A percentile compares a stretch with the other conserved stretches of the same genome.
These are phyloP conservation scores for Latrodectus geometricus DNA, from an alignment of 1,140 invertebrate species.

Conservation along the genomic window DNA sequence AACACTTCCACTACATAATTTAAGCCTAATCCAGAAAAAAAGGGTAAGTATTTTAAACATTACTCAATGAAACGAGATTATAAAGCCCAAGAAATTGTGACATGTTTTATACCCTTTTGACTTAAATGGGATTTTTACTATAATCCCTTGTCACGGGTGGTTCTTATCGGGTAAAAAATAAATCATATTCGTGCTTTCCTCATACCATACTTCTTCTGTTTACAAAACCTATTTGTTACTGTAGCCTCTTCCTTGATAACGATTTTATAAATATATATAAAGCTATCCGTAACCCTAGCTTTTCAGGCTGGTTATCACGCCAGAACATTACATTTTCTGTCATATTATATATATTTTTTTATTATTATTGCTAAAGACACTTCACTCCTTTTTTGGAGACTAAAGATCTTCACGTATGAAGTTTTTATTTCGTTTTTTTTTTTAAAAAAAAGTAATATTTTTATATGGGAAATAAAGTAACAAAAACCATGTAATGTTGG, in stretches of 20 bases:
- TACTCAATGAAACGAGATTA: slow-evolving; percentile 42
- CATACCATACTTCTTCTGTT: neutral
- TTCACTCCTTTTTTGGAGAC: neutral
- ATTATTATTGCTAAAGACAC: slow-evolving; percentile 18
- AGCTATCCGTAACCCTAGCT: slow-evolving; percentile 4
- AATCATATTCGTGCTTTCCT: slow-evolving; percentile 23
- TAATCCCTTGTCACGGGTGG: slow-evolving; percentile 36
- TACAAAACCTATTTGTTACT: slow-evolving; percentile 52
- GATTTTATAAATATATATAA: slow-evolving; percentile 57
- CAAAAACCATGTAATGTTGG: slow-evolving; percentile 34
- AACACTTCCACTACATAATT: neutral
- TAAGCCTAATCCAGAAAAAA: neutral
- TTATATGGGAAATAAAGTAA: slow-evolving; percentile 36
- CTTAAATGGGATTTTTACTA: slow-evolving; percentile 39
- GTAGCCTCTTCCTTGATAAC: slow-evolving; percentile 33
- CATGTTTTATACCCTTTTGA: slow-evolving; percentile 27
- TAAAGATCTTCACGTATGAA: slow-evolving; percentile 7
- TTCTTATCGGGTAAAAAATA: slow-evolving; percentile 37
- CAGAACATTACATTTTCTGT: slow-evolving; percentile 40
- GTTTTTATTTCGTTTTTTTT: neutral
- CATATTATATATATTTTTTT: slow-evolving; percentile 7
- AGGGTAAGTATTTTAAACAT: slow-evolving; percentile 28
- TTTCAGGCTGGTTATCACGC: slow-evolving; percentile 22
- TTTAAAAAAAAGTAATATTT: slow-evolving; percentile 13
- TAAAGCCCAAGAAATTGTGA: slow-evolving; percentile 17